Conservation (phyloP, 2,797 vertebrate species). For the Apogon hyalosoma region DNA sequence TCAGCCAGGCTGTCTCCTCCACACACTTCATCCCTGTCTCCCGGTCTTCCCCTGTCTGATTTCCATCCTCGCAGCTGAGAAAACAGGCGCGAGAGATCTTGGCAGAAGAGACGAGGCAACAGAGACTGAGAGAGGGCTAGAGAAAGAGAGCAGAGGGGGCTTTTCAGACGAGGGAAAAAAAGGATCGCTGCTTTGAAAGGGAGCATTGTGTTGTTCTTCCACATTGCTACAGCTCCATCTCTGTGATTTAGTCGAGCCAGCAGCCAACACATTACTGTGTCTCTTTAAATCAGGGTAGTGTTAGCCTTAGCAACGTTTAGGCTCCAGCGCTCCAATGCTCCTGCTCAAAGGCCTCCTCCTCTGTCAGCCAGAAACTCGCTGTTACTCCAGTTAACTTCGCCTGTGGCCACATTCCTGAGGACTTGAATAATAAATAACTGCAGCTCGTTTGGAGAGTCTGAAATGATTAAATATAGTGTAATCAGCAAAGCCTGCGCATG, state of each 20-base stretch:
- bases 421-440: conserved; percentile 45
- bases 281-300: conserved; percentile 71
- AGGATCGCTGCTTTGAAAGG: conserved; percentile 73
- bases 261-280: conserved; percentile 74
- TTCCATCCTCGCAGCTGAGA: conserved; percentile 82
- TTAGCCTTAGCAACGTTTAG: conserved; percentile 74
- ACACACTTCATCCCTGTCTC: conserved; percentile 44
- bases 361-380: conserved; percentile 40
- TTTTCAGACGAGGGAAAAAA: conserved; percentile 69
- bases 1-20: conserved; percentile 6
- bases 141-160: conserved; percentile 57
- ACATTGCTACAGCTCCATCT: conserved; percentile 65
- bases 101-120: conserved; percentile 70
- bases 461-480: conserved; percentile 4
- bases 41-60: conserved; percentile 63
- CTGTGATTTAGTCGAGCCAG: conserved; percentile 70
- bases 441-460: conserved; percentile 9
- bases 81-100: conserved; percentile 75
- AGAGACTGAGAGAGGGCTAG: conserved; percentile 31
- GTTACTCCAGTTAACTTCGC: conserved; percentile 19
- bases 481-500: not conserved
- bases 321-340: conserved; percentile 56
- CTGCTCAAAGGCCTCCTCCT: conserved; percentile 40
- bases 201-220: conserved; percentile 74
- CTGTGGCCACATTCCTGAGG: conserved; percentile 52